Percentiles rank a stretch among this genome's conserved stretches.
phyloP scores from a whole-genome alignment of 2,113 vertebrate species.

The Callipepla squamata region DNA sequence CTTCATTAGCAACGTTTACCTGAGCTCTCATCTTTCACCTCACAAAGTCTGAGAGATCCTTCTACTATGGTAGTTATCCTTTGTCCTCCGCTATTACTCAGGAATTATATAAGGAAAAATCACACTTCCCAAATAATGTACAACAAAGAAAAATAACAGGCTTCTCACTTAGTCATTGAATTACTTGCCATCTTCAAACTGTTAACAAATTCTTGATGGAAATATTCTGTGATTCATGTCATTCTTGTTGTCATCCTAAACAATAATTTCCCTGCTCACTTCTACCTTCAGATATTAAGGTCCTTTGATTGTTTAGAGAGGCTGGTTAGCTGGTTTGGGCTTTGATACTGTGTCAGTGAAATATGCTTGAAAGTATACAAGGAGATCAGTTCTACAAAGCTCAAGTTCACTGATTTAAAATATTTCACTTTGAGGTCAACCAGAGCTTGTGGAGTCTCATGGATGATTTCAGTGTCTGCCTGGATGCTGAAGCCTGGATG shows the following conservation, averaged over 20 bases:
- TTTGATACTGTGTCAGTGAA: not conserved
- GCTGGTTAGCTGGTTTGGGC: not conserved
- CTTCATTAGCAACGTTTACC: not conserved
- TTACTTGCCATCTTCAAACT: slow-evolving; percentile 33
- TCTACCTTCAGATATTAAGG: not conserved
- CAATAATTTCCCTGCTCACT: not conserved
- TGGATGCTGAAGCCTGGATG: not conserved
- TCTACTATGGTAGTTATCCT: not conserved
- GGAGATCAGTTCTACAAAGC: not conserved
- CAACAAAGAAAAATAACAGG: slow-evolving; percentile 35
- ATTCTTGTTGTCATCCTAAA: not conserved
- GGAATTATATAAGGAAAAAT: slow-evolving; percentile 44
- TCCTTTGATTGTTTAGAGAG: not conserved
- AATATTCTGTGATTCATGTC: slow-evolving; percentile 11
- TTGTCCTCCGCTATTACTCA: slow-evolving; percentile 20
- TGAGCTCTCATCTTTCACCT: not conserved
- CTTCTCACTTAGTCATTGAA: slow-evolving; percentile 38
- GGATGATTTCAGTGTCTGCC: fast-evolving
- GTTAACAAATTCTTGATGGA: slow-evolving; percentile 13
- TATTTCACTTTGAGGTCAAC: not conserved
- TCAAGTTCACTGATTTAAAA: not conserved
- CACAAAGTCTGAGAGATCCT: not conserved
- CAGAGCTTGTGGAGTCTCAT: not conserved
- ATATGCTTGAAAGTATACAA: not conserved
- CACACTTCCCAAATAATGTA: slow-evolving; percentile 1